Percentiles rank a stretch among this genome's conserved stretches.
Conservation (phyloP, 1,140 invertebrate species). For the Melitaea cinxia region DNA sequence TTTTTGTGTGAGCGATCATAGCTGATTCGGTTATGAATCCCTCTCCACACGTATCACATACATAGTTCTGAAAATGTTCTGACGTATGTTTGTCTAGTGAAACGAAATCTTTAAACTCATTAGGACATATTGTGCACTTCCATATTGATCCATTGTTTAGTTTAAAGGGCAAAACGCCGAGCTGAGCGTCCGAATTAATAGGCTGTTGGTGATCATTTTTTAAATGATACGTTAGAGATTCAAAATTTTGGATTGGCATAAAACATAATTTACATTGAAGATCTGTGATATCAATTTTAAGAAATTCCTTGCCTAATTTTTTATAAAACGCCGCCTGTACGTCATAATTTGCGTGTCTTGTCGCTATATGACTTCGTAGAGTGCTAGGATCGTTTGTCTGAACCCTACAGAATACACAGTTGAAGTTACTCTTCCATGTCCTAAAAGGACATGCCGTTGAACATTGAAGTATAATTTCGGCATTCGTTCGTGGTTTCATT, state of each 20-base stretch:
- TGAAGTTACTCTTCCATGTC: conserved; percentile 72
- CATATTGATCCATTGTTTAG: conserved; percentile 66
- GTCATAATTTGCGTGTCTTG: conserved; percentile 63
- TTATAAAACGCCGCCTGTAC: conserved; percentile 70
- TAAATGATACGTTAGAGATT: conserved; percentile 62
- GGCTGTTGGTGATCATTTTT: conserved; percentile 68
- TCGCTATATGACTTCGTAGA: conserved; percentile 59
- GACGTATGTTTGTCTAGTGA: conserved; percentile 67
- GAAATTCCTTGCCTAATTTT: conserved; percentile 69
- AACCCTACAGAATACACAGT: conserved; percentile 69
- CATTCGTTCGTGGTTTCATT: conserved; percentile 61
- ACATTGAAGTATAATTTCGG: conserved; percentile 70
- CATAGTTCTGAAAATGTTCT: conserved; percentile 72
- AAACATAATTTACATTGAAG: conserved; percentile 73
- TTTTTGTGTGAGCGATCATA: conserved; percentile 71
- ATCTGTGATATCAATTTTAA: conserved; percentile 72
- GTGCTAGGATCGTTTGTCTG: conserved; percentile 62
- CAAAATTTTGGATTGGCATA: conserved; percentile 59
- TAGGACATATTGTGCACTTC: conserved; percentile 70
- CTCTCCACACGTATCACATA: conserved; percentile 72
- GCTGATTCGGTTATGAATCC: conserved; percentile 73
- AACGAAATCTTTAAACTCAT: conserved; percentile 70
- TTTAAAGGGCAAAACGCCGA: conserved; percentile 65
- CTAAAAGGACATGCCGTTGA: conserved; percentile 67
- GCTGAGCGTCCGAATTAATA: conserved; percentile 60